Conservation (phyloP, 2,888 invertebrate species). For the Palloptera scutellata region DNA sequence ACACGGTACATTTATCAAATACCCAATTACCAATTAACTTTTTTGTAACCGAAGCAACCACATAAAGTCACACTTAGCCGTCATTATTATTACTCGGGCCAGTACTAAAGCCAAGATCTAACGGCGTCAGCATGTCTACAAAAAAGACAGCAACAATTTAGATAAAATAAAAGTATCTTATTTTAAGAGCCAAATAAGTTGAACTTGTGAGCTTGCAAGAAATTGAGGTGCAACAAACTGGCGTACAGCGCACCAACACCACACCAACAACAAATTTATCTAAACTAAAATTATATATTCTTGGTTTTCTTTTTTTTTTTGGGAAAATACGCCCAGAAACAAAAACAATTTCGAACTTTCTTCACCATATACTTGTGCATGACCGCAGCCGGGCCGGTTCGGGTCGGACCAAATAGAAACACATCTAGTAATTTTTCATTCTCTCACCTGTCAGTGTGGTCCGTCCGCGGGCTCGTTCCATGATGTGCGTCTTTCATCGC, state of each 20-base stretch:
- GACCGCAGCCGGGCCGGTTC: too few relatives aligned
- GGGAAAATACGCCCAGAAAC: neutral
- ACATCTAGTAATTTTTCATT: conserved; percentile 28
- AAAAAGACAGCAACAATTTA: conserved; percentile 3
- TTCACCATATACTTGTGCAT: too few relatives aligned
- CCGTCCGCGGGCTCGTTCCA: neutral
- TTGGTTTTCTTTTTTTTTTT: neutral
- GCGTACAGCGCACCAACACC: neutral
- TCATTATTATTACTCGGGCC: neutral
- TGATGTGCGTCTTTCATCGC: too few relatives aligned
- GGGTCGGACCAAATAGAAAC: too few relatives aligned
- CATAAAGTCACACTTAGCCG: neutral
- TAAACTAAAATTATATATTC: neutral
- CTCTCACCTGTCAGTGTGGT: conserved; percentile 24
- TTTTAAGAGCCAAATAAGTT: neutral
- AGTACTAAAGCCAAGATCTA: neutral
- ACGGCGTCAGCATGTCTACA: conserved; percentile 28
- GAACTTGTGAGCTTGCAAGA: neutral
- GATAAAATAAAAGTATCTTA: neutral
- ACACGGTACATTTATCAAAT: neutral
- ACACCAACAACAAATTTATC: neutral
- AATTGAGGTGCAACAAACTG: too few relatives aligned
- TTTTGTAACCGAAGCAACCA: neutral
- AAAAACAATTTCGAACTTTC: too few relatives aligned
- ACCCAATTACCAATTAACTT: neutral